These are phyloP conservation scores for Sebastes trivittatus DNA, from an alignment of 2,797 vertebrate species.

Conservation along the genomic window DNA sequence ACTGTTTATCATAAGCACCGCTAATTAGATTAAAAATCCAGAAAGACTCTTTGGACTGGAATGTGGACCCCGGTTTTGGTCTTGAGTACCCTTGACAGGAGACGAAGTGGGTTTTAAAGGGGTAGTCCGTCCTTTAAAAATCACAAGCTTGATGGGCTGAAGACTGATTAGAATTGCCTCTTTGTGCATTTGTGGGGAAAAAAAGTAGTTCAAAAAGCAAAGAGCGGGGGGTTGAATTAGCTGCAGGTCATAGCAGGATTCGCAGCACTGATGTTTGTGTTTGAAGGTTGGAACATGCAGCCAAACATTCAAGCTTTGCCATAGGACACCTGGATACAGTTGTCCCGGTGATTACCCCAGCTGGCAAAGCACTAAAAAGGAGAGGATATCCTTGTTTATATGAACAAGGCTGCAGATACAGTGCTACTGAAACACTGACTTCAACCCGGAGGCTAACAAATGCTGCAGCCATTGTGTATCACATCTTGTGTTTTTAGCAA, in stretches of 20 bases:
- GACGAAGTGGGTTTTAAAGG: slow-evolving; percentile 43
- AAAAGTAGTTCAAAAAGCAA: slow-evolving; percentile 2
- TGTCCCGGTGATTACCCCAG: slow-evolving; percentile 34
- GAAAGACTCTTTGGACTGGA: slow-evolving; percentile 32
- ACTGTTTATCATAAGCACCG: slow-evolving; percentile 49
- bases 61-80: slow-evolving; percentile 30
- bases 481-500: slow-evolving; percentile 45
- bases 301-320: slow-evolving; percentile 14
- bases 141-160: background rate
- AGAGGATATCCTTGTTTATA: slow-evolving; percentile 63
- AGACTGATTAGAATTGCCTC: background rate
- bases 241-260: slow-evolving; percentile 17
- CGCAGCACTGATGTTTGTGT: slow-evolving; percentile 6
- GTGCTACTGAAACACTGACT: slow-evolving; percentile 28
- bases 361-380: slow-evolving; percentile 28
- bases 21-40: slow-evolving; percentile 55
- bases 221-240: background rate
- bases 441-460: slow-evolving; percentile 16
- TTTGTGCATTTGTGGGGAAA: slow-evolving; percentile 21
- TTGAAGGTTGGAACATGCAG: slow-evolving; percentile 18
- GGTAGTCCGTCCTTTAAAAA: background rate
- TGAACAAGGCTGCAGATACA: slow-evolving; percentile 37
- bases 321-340: slow-evolving; percentile 11
- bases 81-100: slow-evolving; percentile 34
- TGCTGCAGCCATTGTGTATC: slow-evolving; percentile 25